phyloP scores from a whole-genome alignment of 1,140 invertebrate genomes.

The Oncopeltus fasciatus region DNA sequence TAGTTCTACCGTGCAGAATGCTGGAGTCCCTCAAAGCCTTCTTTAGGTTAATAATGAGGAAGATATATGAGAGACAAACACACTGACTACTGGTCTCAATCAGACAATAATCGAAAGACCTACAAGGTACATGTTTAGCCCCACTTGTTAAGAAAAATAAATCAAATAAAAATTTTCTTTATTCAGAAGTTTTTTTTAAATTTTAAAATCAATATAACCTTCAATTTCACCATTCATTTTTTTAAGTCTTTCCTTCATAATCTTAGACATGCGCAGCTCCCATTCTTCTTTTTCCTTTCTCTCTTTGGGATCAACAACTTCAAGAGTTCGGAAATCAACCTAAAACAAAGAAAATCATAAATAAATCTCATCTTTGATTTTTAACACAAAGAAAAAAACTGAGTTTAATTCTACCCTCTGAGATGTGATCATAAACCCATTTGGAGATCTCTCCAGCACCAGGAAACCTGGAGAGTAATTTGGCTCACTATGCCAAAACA shows the following conservation, averaged over 20 bases:
- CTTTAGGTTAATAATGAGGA: too few species aligned
- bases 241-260: slow-evolving; percentile 15
- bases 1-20: too few species aligned
- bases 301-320: slow-evolving; percentile 12
- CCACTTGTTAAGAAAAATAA: too few species aligned
- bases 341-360: slow-evolving; percentile 9
- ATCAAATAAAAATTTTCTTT: too few species aligned
- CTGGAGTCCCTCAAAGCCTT: too few species aligned
- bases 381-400: not conserved
- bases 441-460: not conserved
- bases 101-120: not conserved
- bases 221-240: slow-evolving; percentile 11
- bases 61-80: too few species aligned
- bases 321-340: slow-evolving; percentile 12
- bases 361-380: not conserved
- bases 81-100: not conserved
- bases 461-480: not conserved
- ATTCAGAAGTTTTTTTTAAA: too few species aligned
- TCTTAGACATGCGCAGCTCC: not conserved
- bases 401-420: not conserved
- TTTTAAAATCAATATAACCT: not conserved
- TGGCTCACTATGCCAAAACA: not conserved
- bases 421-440: too few species aligned
- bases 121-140: not conserved
- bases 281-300: slow-evolving; percentile 12